A percentile compares a stretch with the other conserved stretches of the same genome.
phyloP scores from a whole-genome alignment of 2,888 invertebrate genomes.

The Abrostola triplasia region DNA sequence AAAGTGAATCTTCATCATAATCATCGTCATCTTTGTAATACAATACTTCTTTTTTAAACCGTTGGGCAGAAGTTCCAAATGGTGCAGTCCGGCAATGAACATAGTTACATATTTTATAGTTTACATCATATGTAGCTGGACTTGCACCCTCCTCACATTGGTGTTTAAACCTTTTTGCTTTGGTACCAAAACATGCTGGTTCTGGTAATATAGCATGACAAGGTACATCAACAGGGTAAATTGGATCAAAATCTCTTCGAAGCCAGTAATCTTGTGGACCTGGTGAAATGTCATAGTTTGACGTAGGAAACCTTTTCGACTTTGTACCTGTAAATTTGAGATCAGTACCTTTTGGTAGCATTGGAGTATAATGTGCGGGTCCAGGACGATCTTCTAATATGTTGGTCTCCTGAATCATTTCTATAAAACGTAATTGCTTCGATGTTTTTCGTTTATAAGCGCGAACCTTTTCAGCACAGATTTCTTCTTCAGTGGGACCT shows the following conservation, averaged over 20 bases:
- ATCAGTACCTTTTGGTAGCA: conserved; percentile 61
- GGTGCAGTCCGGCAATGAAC: conserved; percentile 66
- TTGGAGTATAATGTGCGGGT: conserved; percentile 72
- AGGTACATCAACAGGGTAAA: conserved; percentile 47
- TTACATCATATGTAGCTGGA: conserved; percentile 70
- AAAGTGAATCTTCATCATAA: conserved; percentile 13
- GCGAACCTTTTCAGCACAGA: conserved; percentile 73
- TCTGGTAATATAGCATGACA: conserved; percentile 69
- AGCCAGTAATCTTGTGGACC: conserved; percentile 74
- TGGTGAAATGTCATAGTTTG: conserved; percentile 60
- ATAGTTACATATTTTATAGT: conserved; percentile 56
- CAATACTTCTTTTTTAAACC: conserved; percentile 66
- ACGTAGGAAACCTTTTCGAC: conserved; percentile 64
- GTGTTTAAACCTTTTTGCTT: conserved; percentile 70
- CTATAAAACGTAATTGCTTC: conserved; percentile 76
- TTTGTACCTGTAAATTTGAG: conserved; percentile 68
- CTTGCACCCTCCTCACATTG: conserved; percentile 69
- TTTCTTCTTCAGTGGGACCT: conserved; percentile 54
- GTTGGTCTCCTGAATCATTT: conserved; percentile 72
- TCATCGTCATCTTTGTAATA: conserved; percentile 57
- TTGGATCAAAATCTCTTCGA: conserved; percentile 72
- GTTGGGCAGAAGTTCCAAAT: conserved; percentile 69
- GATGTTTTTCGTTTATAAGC: conserved; percentile 69
- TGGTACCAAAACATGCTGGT: conserved; percentile 73
- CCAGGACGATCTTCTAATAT: conserved; percentile 72